Conservation (phyloP, 2,888 invertebrate genomes). For the Eupithecia exiguata region DNA sequence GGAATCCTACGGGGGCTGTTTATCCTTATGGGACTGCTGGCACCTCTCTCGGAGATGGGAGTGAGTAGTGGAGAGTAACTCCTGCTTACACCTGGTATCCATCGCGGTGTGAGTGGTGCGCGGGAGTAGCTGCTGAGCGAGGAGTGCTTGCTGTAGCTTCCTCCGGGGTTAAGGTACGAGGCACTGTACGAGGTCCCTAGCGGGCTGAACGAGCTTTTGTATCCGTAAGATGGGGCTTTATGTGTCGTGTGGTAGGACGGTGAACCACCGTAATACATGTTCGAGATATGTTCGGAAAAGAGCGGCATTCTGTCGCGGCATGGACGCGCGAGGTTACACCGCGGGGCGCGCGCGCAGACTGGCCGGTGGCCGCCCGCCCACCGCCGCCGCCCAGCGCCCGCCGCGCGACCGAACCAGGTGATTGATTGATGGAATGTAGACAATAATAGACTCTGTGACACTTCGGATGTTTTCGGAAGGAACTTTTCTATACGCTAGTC, state of each 20-base stretch:
- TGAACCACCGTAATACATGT: conserved; percentile 81
- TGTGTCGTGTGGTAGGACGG: conserved; percentile 63
- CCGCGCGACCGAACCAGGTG: conserved; percentile 62
- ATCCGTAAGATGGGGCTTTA: conserved; percentile 72
- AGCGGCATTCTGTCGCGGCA: conserved; percentile 84
- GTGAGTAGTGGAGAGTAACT: conserved; percentile 89
- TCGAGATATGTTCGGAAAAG: conserved; percentile 87
- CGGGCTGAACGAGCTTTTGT: conserved; percentile 73
- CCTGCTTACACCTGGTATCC: conserved; percentile 68
- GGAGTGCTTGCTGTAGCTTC: conserved; percentile 77
- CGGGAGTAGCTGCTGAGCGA: conserved; percentile 84
- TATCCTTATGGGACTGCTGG: conserved; percentile 70
- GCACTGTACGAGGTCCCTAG: conserved; percentile 76
- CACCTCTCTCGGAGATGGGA: conserved; percentile 85
- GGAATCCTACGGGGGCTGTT: conserved; percentile 75
- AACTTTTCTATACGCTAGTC: conserved; percentile 46
- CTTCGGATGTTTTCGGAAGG: conserved; percentile 58
- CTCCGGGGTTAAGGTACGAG: conserved; percentile 79
- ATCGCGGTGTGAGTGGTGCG: conserved; percentile 68
- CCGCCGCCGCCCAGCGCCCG: conserved; percentile 50
- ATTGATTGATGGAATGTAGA: conserved; percentile 75
- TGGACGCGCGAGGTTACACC: conserved; percentile 54
- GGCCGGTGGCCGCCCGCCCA: conserved; percentile 56
- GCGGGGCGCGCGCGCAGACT: conserved; percentile 67
- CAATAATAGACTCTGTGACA: conserved; percentile 70